Percentiles rank a stretch among this genome's conserved stretches.
Conservation (phyloP, 2,113 vertebrate genomes). For the Spizaetus ornatus region DNA sequence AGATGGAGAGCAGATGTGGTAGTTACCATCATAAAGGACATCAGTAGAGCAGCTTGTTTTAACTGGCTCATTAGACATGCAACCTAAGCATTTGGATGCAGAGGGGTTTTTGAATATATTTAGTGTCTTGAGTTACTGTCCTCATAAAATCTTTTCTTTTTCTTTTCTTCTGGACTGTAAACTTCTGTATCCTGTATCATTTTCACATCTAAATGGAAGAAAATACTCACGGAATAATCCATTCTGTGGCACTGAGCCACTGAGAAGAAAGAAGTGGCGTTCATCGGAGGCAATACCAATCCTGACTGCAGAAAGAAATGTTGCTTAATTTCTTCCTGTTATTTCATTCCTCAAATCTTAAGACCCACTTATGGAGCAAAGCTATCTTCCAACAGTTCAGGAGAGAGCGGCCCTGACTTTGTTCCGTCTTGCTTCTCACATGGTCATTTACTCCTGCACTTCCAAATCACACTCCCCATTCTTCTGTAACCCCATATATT, state of each 20-base stretch:
- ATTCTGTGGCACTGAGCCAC: neutral
- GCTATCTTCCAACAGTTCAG: neutral
- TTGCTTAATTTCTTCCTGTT: neutral
- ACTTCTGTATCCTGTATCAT: neutral
- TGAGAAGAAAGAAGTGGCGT: neutral
- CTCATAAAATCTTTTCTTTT: neutral
- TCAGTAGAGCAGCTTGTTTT: constrained; percentile 3
- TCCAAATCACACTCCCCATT: neutral
- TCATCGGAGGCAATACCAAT: neutral
- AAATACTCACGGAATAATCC: neutral
- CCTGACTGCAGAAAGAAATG: neutral
- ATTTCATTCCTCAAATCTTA: neutral
- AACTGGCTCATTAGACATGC: constrained; percentile 34
- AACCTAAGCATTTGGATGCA: neutral
- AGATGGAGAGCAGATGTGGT: constrained; percentile 24
- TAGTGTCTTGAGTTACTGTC: neutral
- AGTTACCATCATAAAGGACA: neutral
- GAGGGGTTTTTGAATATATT: neutral
- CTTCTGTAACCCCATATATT: rapidly evolving
- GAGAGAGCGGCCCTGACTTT: neutral
- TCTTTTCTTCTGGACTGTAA: neutral
- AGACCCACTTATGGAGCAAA: neutral
- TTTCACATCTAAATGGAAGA: neutral
- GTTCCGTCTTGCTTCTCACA: neutral
- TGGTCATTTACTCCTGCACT: neutral